Conservation (phyloP, 2,888 invertebrate genomes). For the Cataglyphis albicans region DNA sequence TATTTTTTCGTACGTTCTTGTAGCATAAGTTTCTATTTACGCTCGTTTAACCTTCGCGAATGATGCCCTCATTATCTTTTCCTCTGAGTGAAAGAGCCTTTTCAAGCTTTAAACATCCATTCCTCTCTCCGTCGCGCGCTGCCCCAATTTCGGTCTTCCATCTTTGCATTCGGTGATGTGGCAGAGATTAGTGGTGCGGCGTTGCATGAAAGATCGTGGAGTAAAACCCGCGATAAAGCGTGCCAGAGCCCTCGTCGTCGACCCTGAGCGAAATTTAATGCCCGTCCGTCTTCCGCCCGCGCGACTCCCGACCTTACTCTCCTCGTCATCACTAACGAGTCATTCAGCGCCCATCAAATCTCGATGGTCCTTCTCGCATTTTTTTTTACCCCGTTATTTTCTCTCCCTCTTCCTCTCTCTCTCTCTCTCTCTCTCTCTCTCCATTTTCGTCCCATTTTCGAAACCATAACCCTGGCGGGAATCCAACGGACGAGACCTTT, state of each 20-base stretch:
- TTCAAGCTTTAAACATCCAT: slow-evolving; percentile 32
- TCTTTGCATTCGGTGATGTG: slow-evolving; percentile 32
- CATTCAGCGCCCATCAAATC: slow-evolving; percentile 33
- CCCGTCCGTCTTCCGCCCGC: neutral
- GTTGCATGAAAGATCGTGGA: slow-evolving; percentile 38
- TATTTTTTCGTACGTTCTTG: neutral
- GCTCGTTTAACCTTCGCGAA: slow-evolving; percentile 2
- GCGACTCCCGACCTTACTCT: neutral
- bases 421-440: neutral
- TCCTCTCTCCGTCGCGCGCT: neutral
- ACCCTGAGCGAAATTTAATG: slow-evolving; percentile 60
- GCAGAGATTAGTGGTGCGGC: slow-evolving; percentile 35
- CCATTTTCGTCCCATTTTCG: slow-evolving; percentile 15
- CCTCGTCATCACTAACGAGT: slow-evolving; percentile 53
- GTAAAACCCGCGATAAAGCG: slow-evolving; percentile 37
- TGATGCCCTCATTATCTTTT: neutral
- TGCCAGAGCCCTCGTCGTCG: slow-evolving; percentile 26
- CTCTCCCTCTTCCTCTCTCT: neutral
- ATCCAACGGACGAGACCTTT: slow-evolving; percentile 45
- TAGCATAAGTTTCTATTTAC: neutral
- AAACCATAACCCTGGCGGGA: slow-evolving; percentile 45
- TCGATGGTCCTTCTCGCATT: slow-evolving; percentile 8
- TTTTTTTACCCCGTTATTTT: slow-evolving; percentile 32
- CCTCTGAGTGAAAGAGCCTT: slow-evolving; percentile 1
- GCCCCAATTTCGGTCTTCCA: slow-evolving; percentile 18